phyloP scores from a whole-genome alignment of 2,888 invertebrate genomes.

The Sarcophaga carnaria region DNA sequence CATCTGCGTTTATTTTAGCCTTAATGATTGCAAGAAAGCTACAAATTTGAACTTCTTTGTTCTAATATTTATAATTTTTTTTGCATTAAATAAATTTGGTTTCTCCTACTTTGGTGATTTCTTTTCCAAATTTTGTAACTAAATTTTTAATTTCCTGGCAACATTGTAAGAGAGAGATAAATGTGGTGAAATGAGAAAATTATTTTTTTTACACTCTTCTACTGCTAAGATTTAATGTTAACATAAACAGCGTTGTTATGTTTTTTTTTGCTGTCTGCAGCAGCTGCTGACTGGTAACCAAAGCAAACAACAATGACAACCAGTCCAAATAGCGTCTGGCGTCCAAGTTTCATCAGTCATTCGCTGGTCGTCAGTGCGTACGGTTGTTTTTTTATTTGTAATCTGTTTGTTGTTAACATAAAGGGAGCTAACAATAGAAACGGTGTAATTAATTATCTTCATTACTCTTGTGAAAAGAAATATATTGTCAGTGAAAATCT shows the following conservation, averaged over 20 bases:
- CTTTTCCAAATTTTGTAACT: no score
- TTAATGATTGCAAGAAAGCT: no score
- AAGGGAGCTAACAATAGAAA: background rate
- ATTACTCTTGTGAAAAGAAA: background rate
- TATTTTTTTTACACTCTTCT: background rate
- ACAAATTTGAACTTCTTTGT: no score
- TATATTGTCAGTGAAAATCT: background rate
- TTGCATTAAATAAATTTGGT: no score
- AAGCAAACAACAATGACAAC: constrained; percentile 11
- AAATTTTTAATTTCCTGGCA: background rate
- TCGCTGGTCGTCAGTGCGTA: constrained; percentile 61
- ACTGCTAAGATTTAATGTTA: background rate
- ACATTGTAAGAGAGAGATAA: background rate
- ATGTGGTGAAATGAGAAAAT: background rate
- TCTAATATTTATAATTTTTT: no score
- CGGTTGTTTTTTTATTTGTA: constrained; percentile 34
- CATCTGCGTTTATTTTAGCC: no score
- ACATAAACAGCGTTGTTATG: background rate
- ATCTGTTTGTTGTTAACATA: constrained; percentile 12
- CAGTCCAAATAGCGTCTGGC: constrained; percentile 21
- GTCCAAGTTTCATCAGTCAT: constrained; percentile 53
- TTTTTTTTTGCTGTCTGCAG: background rate
- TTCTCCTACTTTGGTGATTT: no score
- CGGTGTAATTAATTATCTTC: constrained; percentile 34
- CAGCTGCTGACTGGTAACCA: background rate